phyloP scores from a whole-genome alignment of 2,888 invertebrate genomes.

The Prenolepis imparis region DNA sequence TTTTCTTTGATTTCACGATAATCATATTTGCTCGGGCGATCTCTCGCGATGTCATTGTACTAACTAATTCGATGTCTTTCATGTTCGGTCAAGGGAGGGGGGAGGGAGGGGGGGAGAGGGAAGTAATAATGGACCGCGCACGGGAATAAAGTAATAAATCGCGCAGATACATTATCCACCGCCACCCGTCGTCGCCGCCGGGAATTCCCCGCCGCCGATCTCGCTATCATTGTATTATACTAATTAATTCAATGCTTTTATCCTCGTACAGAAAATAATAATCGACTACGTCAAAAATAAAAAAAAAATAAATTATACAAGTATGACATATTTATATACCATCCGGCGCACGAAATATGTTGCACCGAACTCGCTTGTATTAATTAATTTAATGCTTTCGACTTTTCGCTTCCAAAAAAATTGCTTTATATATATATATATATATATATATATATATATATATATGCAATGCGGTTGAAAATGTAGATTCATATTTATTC shows the following conservation, averaged over 20 bases:
- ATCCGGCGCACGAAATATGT: conserved; percentile 13
- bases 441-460: not conserved
- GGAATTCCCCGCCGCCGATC: conserved; percentile 45
- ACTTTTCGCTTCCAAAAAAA: conserved; percentile 17
- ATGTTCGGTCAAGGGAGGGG: conserved; percentile 27
- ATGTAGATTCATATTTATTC: conserved; percentile 18
- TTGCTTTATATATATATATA: not conserved
- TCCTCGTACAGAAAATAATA: conserved; percentile 50
- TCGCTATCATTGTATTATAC: conserved; percentile 53
- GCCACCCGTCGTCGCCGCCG: conserved; percentile 41
- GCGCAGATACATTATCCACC: conserved; percentile 53
- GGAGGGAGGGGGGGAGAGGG: not conserved
- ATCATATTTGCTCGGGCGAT: conserved; percentile 48
- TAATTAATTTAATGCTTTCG: conserved; percentile 31
- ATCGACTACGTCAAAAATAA: conserved; percentile 45
- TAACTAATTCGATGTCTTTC: conserved; percentile 53
- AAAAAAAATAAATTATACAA: conserved; percentile 40
- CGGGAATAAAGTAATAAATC: conserved; percentile 57
- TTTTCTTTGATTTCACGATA: conserved; percentile 54
- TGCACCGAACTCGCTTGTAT: conserved; percentile 20
- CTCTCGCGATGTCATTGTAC: conserved; percentile 45
- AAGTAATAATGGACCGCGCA: conserved; percentile 49
- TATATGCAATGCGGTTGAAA: too few relatives aligned
- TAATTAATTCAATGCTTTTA: conserved; percentile 52
- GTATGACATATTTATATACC: conserved; percentile 20